These are phyloP conservation scores for Poecilus cupreus DNA, from an alignment of 2,888 invertebrate species.

Conservation along the genomic window DNA sequence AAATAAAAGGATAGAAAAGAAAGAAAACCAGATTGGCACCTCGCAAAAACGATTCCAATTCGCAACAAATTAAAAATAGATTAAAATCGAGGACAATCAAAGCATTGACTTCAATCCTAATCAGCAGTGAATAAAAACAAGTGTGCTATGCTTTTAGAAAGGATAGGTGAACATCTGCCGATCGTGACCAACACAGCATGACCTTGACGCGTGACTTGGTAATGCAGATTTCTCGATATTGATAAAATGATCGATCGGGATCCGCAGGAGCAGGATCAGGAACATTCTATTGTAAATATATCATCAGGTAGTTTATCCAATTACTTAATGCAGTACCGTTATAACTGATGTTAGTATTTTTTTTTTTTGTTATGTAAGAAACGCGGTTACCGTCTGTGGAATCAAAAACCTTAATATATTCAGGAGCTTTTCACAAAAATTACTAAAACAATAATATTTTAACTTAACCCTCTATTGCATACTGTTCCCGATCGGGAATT, in stretches of 20 bases:
- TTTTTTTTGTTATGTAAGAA: no score
- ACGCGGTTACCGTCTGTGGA: no score
- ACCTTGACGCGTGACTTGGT: constrained; percentile 40
- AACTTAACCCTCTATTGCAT: no score
- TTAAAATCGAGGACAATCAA: constrained; percentile 46
- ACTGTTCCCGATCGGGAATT: no score
- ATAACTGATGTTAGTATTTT: no score
- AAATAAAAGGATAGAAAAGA: not conserved
- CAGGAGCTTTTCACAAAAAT: no score
- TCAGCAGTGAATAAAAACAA: constrained; percentile 15
- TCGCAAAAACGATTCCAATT: not conserved
- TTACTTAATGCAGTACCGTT: no score
- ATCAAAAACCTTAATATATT: no score
- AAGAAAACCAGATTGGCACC: not conserved
- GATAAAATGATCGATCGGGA: not conserved
- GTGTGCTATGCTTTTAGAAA: constrained; percentile 43
- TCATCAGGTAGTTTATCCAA: no score
- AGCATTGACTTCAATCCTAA: constrained; percentile 28
- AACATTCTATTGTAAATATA: no score
- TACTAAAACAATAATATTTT: no score
- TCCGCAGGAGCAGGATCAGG: not conserved
- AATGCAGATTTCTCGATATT: constrained; percentile 8
- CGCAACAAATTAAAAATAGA: constrained; percentile 38
- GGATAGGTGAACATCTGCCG: constrained; percentile 49
- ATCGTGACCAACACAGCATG: constrained; percentile 33